Evolutionary conservation across 1,140 invertebrate species (phyloP), one percentile per base, ranked within the genome.

Genomic region (Eueides isabella): DNA sequence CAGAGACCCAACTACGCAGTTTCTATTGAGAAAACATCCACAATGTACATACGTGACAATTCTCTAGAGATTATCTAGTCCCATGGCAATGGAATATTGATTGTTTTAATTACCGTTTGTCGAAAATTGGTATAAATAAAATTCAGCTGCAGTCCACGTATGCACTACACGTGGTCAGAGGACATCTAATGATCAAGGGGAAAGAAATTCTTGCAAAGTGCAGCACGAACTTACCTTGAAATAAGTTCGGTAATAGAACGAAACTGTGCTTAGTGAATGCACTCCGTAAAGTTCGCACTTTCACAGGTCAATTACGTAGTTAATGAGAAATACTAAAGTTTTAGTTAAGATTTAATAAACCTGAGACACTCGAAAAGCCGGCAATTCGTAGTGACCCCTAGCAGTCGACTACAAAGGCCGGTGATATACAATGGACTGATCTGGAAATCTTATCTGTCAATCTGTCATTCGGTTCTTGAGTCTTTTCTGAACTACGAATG

Each of bases 341-440:
- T 64, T 76, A 44, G 35, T 74, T 78, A 76, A 78, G 67, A 77
- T 71, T 73, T 74, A 63, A 69, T 73, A 68, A 48, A 84, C 80
- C 71, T 84, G 69, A 76, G 61, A 78, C 86, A 90, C 86, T 85
- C 75, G 85, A 89, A 84, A 85, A 48, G 84, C 87, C 89, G 87
- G 88, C 81, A 77, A 83, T 35, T 74, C 71, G 84, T 87, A 91
- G 86, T 88, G 88, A 89, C 86, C 78, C 76, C 72, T 81, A 75
- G 71, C 72, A 89, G 87, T 86, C 89, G 86, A 92, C 89, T 92
- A 90, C 86, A 69, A 79, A 31, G 67, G 75, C 89, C 89, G 86
- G 88, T 82, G 77, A 70, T 76, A 67, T 85, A 84, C 90, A 85
- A 91, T 76, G 80, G 79, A 92, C 89, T 90, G 79, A 85, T 38